Conservation (phyloP, 1,140 invertebrate species). For the Drosophila serrata region DNA sequence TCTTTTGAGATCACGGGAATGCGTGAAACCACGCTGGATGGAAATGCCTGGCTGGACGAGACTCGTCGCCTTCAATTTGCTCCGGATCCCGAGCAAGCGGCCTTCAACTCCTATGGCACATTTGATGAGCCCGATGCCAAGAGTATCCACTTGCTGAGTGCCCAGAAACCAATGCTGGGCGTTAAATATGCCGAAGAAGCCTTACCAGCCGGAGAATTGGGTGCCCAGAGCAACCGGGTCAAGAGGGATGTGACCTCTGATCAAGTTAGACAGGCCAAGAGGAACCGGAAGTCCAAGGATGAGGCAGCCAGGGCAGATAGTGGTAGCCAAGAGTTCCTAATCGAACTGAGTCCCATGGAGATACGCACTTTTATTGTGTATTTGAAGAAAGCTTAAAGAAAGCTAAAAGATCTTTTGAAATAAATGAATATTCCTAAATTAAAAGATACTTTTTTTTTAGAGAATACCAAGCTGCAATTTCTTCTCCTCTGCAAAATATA, state of each 20-base stretch:
- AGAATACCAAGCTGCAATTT: no score
- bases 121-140: constrained; percentile 23
- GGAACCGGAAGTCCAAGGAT: constrained; percentile 5
- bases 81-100: constrained; percentile 49
- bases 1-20: constrained; percentile 64
- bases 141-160: constrained; percentile 50
- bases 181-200: constrained; percentile 50
- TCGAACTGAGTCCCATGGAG: constrained; percentile 77
- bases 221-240: constrained; percentile 71
- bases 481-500: neutral
- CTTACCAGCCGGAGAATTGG: constrained; percentile 42
- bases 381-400: constrained; percentile 23
- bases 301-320: constrained; percentile 5
- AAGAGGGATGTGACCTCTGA: constrained; percentile 33
- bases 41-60: constrained; percentile 76
- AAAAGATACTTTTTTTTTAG: no score
- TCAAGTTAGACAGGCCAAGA: constrained; percentile 8
- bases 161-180: constrained; percentile 42
- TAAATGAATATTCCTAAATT: neutral
- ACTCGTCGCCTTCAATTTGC: constrained; percentile 73
- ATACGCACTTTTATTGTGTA: constrained; percentile 77
- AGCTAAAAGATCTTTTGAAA: neutral
- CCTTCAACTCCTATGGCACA: constrained; percentile 49
- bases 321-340: constrained; percentile 46
- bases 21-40: constrained; percentile 79